Conservation (phyloP, 2,113 vertebrate species). For the Dunckerocampus dactyliophorus region DNA sequence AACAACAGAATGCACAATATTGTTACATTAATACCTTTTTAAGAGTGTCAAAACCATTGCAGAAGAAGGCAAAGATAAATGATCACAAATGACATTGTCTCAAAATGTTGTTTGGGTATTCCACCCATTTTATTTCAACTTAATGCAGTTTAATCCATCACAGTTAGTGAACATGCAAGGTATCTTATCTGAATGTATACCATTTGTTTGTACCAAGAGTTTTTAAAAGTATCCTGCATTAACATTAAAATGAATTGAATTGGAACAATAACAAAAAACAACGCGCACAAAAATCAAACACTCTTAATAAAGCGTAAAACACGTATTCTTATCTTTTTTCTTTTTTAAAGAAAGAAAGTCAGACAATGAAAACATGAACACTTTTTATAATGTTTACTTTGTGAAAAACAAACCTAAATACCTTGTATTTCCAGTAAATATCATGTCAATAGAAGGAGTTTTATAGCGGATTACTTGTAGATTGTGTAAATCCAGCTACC, state of each 20-base stretch:
- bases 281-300: conserved; percentile 61
- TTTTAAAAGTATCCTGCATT: conserved; percentile 57
- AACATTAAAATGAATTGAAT: conserved; percentile 59
- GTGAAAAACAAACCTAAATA: conserved; percentile 22
- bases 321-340: conserved; percentile 40
- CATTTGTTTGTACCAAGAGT: conserved; percentile 62
- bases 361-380: conserved; percentile 40
- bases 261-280: conserved; percentile 56
- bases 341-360: conserved; percentile 33
- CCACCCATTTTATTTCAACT: conserved; percentile 72
- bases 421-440: conserved; percentile 33
- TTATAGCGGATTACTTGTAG: conserved; percentile 24
- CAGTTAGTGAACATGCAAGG: conserved; percentile 74
- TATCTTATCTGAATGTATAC: conserved; percentile 65
- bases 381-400: conserved; percentile 24
- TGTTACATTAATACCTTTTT: background rate
- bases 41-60: background rate
- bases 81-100: background rate
- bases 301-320: conserved; percentile 54
- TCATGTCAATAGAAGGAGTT: conserved; percentile 26
- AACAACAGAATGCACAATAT: too few relatives aligned
- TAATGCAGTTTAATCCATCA: conserved; percentile 70
- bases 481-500: conserved; percentile 31
- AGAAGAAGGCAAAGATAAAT: background rate
- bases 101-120: conserved; percentile 41